phyloP scores from a whole-genome alignment of 2,113 vertebrate genomes.

The Pseudopodoces humilis region DNA sequence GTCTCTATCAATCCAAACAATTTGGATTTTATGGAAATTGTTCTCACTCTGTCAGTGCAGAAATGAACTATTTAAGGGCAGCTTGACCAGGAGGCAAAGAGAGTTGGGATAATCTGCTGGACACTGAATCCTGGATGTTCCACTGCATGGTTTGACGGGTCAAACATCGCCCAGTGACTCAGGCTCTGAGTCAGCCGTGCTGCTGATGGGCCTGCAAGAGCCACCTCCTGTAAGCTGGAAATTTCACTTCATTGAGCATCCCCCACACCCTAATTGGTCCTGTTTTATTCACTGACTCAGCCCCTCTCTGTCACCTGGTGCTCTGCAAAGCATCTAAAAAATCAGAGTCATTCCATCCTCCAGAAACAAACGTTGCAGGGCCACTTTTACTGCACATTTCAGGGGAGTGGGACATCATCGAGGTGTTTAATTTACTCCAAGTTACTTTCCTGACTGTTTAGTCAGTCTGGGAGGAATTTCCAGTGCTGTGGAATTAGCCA shows the following conservation, averaged over 20 bases:
- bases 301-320: neutral
- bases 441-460: neutral
- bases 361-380: neutral
- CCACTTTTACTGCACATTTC: neutral
- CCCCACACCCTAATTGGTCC: neutral
- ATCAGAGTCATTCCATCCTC: neutral
- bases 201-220: neutral
- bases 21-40: neutral
- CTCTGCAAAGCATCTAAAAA: neutral
- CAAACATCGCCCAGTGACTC: neutral
- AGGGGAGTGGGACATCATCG: neutral
- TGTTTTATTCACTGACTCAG: neutral
- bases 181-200: neutral
- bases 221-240: neutral
- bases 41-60: rapidly evolving
- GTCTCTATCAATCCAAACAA: neutral
- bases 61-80: rapidly evolving
- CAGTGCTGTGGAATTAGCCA: neutral
- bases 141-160: neutral
- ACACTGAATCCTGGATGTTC: neutral
- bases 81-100: neutral
- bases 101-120: too few relatives aligned
- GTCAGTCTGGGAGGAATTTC: neutral
- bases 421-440: neutral
- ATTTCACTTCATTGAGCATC: neutral